phyloP scores from a whole-genome alignment of 2,797 vertebrate genomes.

The Delichon dasypus region DNA sequence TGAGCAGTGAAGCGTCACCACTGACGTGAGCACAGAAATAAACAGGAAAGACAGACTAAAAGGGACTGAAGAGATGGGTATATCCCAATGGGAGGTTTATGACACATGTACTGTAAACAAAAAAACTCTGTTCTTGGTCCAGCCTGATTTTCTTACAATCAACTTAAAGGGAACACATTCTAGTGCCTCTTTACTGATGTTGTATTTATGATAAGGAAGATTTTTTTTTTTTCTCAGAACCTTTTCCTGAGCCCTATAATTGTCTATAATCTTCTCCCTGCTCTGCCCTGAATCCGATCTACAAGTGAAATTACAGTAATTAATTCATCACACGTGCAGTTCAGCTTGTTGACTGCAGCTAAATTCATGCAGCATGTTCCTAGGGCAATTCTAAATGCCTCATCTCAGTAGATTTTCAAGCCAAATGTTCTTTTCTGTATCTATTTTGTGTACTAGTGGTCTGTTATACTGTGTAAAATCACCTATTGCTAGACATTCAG shows the following conservation, averaged over 20 bases:
- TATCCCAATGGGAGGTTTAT: neutral
- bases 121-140: neutral
- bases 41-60: slow-evolving; percentile 13
- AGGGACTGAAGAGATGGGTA: neutral
- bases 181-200: neutral
- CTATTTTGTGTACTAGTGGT: slow-evolving; percentile 39
- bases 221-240: neutral
- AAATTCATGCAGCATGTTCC: neutral
- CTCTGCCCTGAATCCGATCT: neutral
- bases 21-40: slow-evolving; percentile 54
- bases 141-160: neutral
- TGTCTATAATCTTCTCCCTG: neutral
- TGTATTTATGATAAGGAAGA: neutral
- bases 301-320: slow-evolving; percentile 41
- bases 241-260: neutral
- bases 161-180: neutral
- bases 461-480: slow-evolving; percentile 2
- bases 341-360: neutral
- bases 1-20: slow-evolving; percentile 25
- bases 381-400: slow-evolving; percentile 4
- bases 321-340: neutral
- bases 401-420: neutral
- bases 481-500: neutral
- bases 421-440: neutral
- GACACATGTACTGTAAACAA: neutral